Evolutionary conservation across 2,888 invertebrate species (phyloP).

Genomic region (Cyrtodaria siliqua): DNA sequence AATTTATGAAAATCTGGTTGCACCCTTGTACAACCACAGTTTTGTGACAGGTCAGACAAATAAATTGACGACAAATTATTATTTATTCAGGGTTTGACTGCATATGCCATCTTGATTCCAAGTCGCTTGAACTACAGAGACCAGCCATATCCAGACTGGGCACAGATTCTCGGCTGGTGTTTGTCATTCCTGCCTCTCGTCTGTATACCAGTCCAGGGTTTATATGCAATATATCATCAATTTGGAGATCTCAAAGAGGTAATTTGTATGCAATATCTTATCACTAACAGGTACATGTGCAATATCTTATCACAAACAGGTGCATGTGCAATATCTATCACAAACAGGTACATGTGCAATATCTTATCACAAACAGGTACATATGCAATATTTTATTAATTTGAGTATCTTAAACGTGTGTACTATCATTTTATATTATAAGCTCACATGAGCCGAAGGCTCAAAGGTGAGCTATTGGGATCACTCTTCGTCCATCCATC

Average conservation of each 20-base stretch:
- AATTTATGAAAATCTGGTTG: too few species aligned
- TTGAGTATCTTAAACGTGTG: too few species aligned
- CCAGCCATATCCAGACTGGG: conserved; percentile 62
- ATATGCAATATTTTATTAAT: too few species aligned
- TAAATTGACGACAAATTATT: too few species aligned
- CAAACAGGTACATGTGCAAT: too few species aligned
- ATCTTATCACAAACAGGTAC: too few species aligned
- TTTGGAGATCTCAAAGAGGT: conserved; percentile 66
- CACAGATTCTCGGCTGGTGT: conserved; percentile 68
- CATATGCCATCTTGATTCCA: conserved; percentile 41
- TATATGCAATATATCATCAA: conserved; percentile 45
- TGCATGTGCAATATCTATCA: not conserved
- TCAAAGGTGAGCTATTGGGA: not conserved
- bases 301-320: not conserved
- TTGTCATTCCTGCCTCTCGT: conserved; percentile 64
- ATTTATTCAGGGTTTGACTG: conserved; percentile 49
- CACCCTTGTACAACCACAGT: too few species aligned
- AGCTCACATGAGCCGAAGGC: not conserved
- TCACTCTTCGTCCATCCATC: too few species aligned
- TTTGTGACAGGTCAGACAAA: too few species aligned
- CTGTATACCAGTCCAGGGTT: conserved; percentile 54
- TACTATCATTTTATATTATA: too few species aligned
- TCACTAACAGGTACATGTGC: too few species aligned
- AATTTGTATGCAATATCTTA: not conserved
- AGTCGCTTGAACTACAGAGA: conserved; percentile 50